phyloP scores from a whole-genome alignment of 2,797 vertebrate species.

The Phaenicophaeus curvirostris region DNA sequence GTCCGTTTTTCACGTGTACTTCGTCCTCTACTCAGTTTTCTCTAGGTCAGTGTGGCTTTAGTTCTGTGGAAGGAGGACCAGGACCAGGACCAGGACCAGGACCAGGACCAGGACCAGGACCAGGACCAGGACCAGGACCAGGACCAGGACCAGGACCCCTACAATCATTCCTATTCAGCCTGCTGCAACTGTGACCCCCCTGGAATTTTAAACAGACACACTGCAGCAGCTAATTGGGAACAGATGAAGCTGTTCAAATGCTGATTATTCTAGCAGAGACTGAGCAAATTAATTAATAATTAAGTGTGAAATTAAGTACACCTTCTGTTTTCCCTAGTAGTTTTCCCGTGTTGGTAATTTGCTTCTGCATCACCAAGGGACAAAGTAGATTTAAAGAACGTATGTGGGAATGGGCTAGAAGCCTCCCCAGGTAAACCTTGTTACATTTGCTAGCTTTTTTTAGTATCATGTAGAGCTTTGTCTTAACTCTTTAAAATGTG shows the following conservation, averaged over 20 bases:
- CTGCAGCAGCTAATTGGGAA: not conserved
- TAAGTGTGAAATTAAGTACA: slow-evolving; percentile 51
- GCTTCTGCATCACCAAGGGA: not conserved
- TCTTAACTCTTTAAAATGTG: not conserved
- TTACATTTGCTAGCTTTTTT: not conserved
- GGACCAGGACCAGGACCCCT: too few relatives aligned
- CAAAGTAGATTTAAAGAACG: not conserved
- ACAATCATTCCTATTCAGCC: not conserved
- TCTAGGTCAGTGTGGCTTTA: not conserved
- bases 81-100: too few relatives aligned
- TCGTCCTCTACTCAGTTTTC: not conserved
- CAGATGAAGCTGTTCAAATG: slow-evolving; percentile 18
- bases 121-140: too few relatives aligned
- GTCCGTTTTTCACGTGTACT: not conserved
- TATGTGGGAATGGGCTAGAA: not conserved
- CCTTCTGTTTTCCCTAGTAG: slow-evolving; percentile 31
- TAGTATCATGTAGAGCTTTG: not conserved
- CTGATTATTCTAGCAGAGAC: slow-evolving; percentile 38
- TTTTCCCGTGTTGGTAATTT: slow-evolving; percentile 29
- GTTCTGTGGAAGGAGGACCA: accelerated
- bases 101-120: too few relatives aligned
- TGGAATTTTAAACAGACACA: slow-evolving; percentile 38
- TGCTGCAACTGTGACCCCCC: not conserved
- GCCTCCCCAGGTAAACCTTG: not conserved
- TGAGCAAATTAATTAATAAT: slow-evolving; percentile 61